Conservation (phyloP, 2,888 invertebrate species). For the Epirrhoe alternata region DNA sequence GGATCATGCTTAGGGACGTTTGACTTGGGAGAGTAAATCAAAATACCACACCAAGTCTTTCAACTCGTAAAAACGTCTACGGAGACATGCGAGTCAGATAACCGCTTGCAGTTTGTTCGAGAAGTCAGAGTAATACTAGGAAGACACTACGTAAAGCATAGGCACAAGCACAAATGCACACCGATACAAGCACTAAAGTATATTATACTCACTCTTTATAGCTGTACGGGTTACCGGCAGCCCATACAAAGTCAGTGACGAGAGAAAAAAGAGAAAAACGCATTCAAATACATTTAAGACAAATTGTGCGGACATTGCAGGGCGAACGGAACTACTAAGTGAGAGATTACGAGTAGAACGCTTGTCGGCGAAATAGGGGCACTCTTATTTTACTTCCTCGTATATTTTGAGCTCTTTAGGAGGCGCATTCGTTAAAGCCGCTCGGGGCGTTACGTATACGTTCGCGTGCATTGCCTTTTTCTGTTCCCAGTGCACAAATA, state of each 20-base stretch:
- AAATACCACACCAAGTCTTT: conserved; percentile 69
- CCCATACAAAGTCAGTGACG: conserved; percentile 89
- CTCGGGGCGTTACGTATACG: conserved; percentile 67
- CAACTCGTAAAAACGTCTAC: conserved; percentile 57
- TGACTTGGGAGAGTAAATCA: conserved; percentile 65
- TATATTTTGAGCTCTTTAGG: conserved; percentile 80
- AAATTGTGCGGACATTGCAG: conserved; percentile 85
- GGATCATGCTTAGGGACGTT: conserved; percentile 72
- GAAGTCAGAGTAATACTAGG: conserved; percentile 69
- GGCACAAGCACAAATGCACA: conserved; percentile 85
- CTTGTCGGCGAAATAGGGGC: conserved; percentile 78
- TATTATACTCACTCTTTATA: conserved; percentile 89
- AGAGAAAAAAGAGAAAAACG: conserved; percentile 86
- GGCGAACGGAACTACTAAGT: conserved; percentile 86
- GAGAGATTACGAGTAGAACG: conserved; percentile 85
- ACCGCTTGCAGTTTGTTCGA: conserved; percentile 82
- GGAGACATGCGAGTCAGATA: conserved; percentile 68
- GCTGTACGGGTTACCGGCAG: conserved; percentile 88
- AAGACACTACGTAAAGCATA: conserved; percentile 78
- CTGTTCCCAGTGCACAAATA: conserved; percentile 62
- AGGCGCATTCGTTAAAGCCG: conserved; percentile 78
- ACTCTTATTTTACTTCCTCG: conserved; percentile 78
- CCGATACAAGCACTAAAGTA: conserved; percentile 85
- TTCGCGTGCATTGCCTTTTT: conserved; percentile 77
- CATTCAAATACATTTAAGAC: conserved; percentile 86